phyloP scores from a whole-genome alignment of 1,140 invertebrate genomes.

The Delia radicum region DNA sequence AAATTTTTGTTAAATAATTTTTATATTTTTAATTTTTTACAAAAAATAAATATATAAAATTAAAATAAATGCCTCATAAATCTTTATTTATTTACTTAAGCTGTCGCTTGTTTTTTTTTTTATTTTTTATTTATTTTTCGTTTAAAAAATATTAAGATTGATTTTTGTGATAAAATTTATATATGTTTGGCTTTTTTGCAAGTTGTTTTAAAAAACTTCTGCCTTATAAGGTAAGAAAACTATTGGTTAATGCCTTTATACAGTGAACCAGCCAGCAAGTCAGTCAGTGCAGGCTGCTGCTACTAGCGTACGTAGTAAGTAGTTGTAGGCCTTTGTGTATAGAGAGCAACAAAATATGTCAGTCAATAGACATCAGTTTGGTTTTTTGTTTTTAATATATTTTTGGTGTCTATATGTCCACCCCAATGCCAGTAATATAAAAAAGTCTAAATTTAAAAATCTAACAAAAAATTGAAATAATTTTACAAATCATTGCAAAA shows the following conservation, averaged over 20 bases:
- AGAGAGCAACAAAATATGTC: neutral
- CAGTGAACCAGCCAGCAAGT: neutral
- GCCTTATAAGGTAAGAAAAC: conserved; percentile 13
- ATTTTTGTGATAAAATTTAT: conserved; percentile 14
- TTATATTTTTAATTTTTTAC: neutral
- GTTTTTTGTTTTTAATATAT: neutral
- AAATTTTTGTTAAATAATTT: neutral
- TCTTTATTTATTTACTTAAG: conserved; percentile 21
- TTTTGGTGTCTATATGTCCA: neutral
- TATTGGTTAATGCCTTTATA: conserved; percentile 17
- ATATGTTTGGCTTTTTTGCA: neutral
- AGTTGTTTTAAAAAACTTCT: neutral
- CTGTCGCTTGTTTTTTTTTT: neutral
- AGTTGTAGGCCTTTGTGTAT: neutral
- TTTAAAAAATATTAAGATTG: conserved; percentile 17
- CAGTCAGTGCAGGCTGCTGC: neutral
- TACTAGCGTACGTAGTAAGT: neutral
- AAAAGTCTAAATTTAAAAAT: neutral
- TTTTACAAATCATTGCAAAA: neutral
- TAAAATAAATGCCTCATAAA: conserved; percentile 7
- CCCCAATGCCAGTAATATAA: neutral
- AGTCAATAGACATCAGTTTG: neutral
- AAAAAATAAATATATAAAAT: neutral
- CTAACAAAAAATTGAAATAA: neutral
- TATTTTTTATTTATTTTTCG: neutral